Percentiles rank a stretch among this genome's conserved stretches.
Evolutionary conservation across 2,113 vertebrate genomes (phyloP).

Genomic region (Eulemur rufifrons): DNA sequence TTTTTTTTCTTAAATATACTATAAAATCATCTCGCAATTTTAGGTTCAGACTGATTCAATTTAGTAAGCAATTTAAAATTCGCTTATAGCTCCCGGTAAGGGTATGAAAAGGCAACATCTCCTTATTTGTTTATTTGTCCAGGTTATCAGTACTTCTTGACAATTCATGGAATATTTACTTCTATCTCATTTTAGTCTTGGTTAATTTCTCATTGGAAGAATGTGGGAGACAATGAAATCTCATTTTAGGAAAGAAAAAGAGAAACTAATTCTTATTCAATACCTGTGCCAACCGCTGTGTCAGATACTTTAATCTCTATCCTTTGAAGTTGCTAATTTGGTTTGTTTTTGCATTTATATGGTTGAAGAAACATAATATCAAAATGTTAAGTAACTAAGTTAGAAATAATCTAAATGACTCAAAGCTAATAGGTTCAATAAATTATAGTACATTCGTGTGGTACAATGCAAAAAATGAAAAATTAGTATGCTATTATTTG

Average conservation of each 20-base stretch:
- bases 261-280: neutral
- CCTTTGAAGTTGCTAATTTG: neutral
- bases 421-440: neutral
- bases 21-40: neutral
- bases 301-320: neutral
- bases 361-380: neutral
- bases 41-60: neutral
- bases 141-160: neutral
- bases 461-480: neutral
- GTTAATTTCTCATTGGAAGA: neutral
- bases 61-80: neutral
- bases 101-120: neutral
- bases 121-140: neutral
- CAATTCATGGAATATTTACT: neutral
- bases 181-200: neutral
- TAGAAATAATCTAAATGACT: neutral
- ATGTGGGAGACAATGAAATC: neutral
- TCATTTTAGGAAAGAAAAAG: neutral
- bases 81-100: neutral
- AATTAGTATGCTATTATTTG: neutral
- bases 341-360: neutral
- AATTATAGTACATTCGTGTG: neutral
- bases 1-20: neutral
- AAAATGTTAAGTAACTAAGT: neutral
- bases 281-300: neutral